Base-by-base conservation (phyloP, 2,888 invertebrate genomes). In the Melipona beecheii region DNA sequence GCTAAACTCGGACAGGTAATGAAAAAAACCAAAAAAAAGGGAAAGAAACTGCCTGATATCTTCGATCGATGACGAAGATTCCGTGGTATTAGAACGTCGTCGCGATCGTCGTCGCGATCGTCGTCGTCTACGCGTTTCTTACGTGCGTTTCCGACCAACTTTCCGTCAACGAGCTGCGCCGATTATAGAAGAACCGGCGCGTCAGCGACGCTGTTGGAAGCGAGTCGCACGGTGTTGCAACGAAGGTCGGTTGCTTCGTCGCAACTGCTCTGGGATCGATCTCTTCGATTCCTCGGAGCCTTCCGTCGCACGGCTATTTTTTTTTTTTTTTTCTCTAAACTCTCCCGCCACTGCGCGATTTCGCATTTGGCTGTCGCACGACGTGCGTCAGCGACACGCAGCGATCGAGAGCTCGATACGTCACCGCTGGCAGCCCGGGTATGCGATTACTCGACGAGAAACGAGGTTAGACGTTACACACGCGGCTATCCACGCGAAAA, bases 401-500 rank as follows among this genome's bases (percentile, higher is more conserved):
- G 5, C 43, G 78, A 78, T 83, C 78, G 65, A 75, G 77, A 75
- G 54, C 83, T 74, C 75, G 86, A 83, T 76, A 74, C 75, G 70
- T 62, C 66, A 62, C 58, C 43, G 49, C 31, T 43, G 64, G 15
- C 49, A 24, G 60, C 72, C 75, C 70, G 78, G 78, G 62, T 73
- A 60, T 65, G 65, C 70, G 75, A 58, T 64, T 73, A 73, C 66
- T 74, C 83, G 70, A 56, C 83, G 83, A 71, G 87, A 89, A 85
- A 88, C 89, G 89, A 89, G 91, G 92, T 91, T 93, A 93, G 91
- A 93, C 92, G 86, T 85, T 86, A 71, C 81, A 78, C 85, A 87
- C 86, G 86, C 82, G 86, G 88, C 83, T 90, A 91, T 89, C 92
- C 90, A 91, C 89, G 88, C 88, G 91, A 90, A 93, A 94, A 93